These are phyloP conservation scores for Lordiphosa collinella DNA, from an alignment of 1,140 invertebrate species.

Conservation along the genomic window DNA sequence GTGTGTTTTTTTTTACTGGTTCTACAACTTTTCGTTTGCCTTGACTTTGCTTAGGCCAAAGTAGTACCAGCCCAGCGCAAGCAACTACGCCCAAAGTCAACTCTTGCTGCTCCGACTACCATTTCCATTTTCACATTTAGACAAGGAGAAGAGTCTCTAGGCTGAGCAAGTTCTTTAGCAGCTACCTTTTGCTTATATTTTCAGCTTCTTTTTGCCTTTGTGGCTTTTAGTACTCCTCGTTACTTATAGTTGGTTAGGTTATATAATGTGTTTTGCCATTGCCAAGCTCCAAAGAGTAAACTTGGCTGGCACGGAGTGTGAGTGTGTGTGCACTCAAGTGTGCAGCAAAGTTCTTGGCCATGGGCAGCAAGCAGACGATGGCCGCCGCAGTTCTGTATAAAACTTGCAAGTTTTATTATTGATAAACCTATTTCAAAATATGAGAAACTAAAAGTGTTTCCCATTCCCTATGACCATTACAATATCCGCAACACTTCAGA, in stretches of 20 bases:
- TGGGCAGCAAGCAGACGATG: conserved; percentile 51
- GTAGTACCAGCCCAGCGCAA: conserved; percentile 37
- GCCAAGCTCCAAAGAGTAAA: conserved; percentile 9
- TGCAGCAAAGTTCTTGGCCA: conserved; percentile 61
- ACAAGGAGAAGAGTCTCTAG: conserved; percentile 1
- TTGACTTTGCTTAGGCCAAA: conserved; percentile 73
- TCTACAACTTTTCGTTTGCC: conserved; percentile 71
- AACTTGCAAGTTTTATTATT: not conserved
- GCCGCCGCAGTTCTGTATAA: conserved; percentile 7
- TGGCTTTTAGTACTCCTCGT: conserved; percentile 40
- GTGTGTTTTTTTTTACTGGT: conserved; percentile 50
- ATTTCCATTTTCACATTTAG: conserved; percentile 9
- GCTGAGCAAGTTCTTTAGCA: conserved; percentile 11
- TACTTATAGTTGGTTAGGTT: conserved; percentile 38
- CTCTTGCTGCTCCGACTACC: conserved; percentile 11
- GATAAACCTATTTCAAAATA: too few relatives aligned
- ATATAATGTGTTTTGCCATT: conserved; percentile 35
- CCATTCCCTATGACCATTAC: too few relatives aligned
- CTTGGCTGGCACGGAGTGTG: conserved; percentile 9
- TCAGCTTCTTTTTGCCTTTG: conserved; percentile 21
- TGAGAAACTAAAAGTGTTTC: not conserved
- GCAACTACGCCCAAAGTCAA: conserved; percentile 60
- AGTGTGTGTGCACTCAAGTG: conserved; percentile 55
- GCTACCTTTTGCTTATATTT: conserved; percentile 17
- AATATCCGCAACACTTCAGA: too few relatives aligned